Conservation (phyloP, 2,888 invertebrate genomes). For the Xanthia icteritia region DNA sequence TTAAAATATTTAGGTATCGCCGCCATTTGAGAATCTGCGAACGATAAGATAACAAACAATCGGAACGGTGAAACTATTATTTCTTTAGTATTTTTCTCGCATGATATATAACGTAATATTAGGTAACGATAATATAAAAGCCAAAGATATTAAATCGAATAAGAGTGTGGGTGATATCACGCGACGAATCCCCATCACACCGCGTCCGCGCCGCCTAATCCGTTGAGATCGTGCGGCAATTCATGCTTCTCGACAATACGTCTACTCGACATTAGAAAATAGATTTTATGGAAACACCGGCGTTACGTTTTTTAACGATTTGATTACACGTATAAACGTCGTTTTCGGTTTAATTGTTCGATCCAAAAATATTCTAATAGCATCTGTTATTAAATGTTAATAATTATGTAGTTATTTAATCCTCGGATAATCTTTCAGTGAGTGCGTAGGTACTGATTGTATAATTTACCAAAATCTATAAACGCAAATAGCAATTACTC, state of each 20-base stretch:
- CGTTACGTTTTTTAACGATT: constrained; percentile 33
- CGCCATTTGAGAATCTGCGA: constrained; percentile 25
- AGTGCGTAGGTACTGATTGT: not conserved
- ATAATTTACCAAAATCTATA: not conserved
- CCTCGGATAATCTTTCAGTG: not conserved
- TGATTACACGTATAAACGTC: constrained; percentile 33
- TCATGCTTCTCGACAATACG: constrained; percentile 22
- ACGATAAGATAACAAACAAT: constrained; percentile 41
- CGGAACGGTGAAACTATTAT: constrained; percentile 26
- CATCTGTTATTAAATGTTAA: not conserved
- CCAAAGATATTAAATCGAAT: constrained; percentile 32
- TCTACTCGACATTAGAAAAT: constrained; percentile 33
- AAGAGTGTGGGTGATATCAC: constrained; percentile 50
- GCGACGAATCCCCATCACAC: constrained; percentile 32
- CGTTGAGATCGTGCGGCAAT: constrained; percentile 8
- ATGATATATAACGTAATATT: constrained; percentile 49
- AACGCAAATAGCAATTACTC: not conserved
- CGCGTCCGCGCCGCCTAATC: not conserved
- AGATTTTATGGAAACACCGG: constrained; percentile 49
- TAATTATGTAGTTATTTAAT: not conserved
- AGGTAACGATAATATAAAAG: constrained; percentile 48
- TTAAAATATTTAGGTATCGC: constrained; percentile 45
- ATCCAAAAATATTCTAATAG: constrained; percentile 5
- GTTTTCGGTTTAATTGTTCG: constrained; percentile 27
- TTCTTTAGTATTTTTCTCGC: constrained; percentile 20